Base-by-base conservation (phyloP, 2,888 invertebrate genomes). In the Coenonympha glycerion region DNA sequence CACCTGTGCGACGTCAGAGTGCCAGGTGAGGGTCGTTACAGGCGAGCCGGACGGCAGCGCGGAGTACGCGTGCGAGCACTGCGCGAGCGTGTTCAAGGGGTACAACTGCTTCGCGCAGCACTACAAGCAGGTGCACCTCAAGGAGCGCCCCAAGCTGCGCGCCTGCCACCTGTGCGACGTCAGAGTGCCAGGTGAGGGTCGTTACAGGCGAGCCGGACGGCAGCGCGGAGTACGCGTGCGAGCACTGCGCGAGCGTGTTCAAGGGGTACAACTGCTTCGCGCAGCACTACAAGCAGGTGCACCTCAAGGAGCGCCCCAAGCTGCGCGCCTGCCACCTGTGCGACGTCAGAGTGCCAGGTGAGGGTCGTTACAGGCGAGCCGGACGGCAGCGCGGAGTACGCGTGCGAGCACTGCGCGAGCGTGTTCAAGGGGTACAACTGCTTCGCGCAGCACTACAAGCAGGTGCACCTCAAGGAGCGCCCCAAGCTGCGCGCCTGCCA, bases 251-350 rank as follows among this genome's bases (percentile, higher is more conserved):
- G 1, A 64, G 62, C 37, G 30, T 45, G 1, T 76, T 70, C 58
- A 58, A 63, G 0, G 66, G 65, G 0, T 68, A 71, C 37, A 65
- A 68, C 0, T 58, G 68, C 2, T 65, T 73, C 9, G 69, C 69
- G 0, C 74, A 76, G 33, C 76, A 77, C 54, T 68, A 74, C 48
- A 57, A 69, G 0, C 69, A 68, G 34, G 73, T 76, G 2, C 77
- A 77, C 36, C 56, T 73, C 6, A 73, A 76, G 50, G 56, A 58
- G 11, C 59, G 72, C 0, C 73, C 72, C 0, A 62, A 61, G 41
- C 59, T 64, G 6, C 53, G 75, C 0, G 68, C 70, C 48, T 78
- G 77, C 39, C 68, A 71, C 1, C 59, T 69, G n/a, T 78, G 77
- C 47, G 62, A 68, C 18, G 58, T 61, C 6, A 69, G 58, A 57